Base-by-base conservation (phyloP, 2,797 vertebrate species). In the Leucoraja ocellata region DNA sequence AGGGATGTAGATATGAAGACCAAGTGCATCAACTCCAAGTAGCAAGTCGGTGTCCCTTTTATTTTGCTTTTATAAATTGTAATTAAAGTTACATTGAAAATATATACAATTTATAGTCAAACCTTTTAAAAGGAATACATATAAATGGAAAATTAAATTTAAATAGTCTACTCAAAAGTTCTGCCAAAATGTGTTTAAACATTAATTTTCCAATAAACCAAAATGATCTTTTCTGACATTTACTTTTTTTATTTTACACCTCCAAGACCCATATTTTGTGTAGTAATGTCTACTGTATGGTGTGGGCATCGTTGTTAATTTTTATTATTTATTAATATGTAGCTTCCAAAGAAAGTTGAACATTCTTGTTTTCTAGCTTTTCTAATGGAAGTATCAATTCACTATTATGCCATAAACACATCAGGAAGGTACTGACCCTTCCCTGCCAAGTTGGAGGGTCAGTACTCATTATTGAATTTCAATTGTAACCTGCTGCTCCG, bases 1-100 rank as follows among this genome's bases (percentile, higher is more conserved):
- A 94, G 97, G 97, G 95, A 96, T 98, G 96, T 98, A 98, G 95
- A 99, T 97, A 63, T 98, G 98, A 93, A 98, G 97, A 39, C 98
- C 98, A 95, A 98, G 98, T 94, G 98, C 98, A 93, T 98, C 97
- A 9, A 98, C 98, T 39, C 98, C 98, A 61, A 98, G 97, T 32
- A 98, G 94, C 88, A 98, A 96, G 94, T 98, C 98, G 1, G 97
- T 98, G 94, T 97, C 97, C 93, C 97, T 97, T 95, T 98, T 98
- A 94, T 98, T 98, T 97, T 99, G 97, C 98, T 98, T 94, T 58
- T 86, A 94, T 86, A 79, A 88, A 93, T 84, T 83, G 10, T 58
- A 11, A 9, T 25, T 61, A 84, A 32, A 78, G 54, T 83, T 54
- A 16, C 6, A 84, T 84, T 61, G 14, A 84, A 81, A 84, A 83